A percentile compares a stretch with the other conserved stretches of the same genome.
phyloP scores from a whole-genome alignment of 2,797 vertebrate species.

The Rousettus madagascariensis region DNA sequence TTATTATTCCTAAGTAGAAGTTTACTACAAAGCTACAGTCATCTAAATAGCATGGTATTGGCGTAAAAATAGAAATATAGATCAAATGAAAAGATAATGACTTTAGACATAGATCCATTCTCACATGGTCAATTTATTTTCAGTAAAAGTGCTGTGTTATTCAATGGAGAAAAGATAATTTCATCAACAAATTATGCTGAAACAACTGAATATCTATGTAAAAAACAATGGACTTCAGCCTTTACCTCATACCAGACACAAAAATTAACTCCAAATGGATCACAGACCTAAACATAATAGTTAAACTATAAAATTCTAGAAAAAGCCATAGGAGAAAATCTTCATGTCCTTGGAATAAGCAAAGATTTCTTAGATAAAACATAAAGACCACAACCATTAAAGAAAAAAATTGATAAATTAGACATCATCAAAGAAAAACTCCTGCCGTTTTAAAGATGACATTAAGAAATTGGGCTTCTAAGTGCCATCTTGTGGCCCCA shows the following conservation, averaged over 20 bases:
- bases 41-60: background rate
- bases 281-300: background rate
- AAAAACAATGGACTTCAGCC: background rate
- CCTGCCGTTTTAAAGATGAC: background rate
- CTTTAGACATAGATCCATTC: background rate
- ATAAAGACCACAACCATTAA: background rate
- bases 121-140: background rate
- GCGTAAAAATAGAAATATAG: background rate
- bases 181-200: background rate
- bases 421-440: background rate
- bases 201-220: background rate
- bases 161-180: background rate
- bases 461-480: background rate
- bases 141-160: background rate
- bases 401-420: background rate
- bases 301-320: background rate
- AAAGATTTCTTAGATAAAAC: conserved; percentile 6
- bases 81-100: background rate
- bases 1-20: background rate
- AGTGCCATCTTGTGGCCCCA: too few relatives aligned
- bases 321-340: background rate
- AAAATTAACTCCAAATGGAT: background rate
- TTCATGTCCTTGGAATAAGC: background rate
- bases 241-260: background rate
- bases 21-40: background rate